phyloP scores from a whole-genome alignment of 1,140 invertebrate genomes.

The Aphelenchoides avenae region DNA sequence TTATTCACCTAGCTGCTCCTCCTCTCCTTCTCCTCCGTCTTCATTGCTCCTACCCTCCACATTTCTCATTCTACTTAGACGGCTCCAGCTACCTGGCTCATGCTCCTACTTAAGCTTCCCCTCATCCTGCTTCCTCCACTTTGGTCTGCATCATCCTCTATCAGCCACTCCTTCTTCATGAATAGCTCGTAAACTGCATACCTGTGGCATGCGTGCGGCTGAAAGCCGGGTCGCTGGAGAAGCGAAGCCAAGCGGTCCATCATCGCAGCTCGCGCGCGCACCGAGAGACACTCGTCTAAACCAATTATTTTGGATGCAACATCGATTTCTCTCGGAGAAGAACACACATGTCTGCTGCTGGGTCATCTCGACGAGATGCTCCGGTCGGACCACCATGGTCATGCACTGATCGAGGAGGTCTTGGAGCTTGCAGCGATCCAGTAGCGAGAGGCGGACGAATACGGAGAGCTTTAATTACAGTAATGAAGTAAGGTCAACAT shows the following conservation, averaged over 20 bases:
- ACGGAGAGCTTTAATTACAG: constrained; percentile 47
- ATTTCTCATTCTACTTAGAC: too few species aligned
- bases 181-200: too few species aligned
- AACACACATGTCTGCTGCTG: constrained; percentile 56
- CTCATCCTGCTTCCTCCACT: too few species aligned
- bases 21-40: too few species aligned
- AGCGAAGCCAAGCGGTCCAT: constrained; percentile 50
- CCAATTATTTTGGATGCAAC: neutral
- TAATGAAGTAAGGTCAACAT: too few species aligned
- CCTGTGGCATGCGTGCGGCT: constrained; percentile 25
- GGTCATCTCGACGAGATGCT: constrained; percentile 56
- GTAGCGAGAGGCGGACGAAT: constrained; percentile 53
- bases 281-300: constrained; percentile 57
- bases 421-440: constrained; percentile 56
- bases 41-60: too few species aligned
- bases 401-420: constrained; percentile 52
- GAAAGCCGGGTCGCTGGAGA: constrained; percentile 38
- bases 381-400: constrained; percentile 51
- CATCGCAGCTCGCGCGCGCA: constrained; percentile 47
- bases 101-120: too few species aligned
- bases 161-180: too few species aligned
- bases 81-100: too few species aligned
- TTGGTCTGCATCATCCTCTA: too few species aligned
- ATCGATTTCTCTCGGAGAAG: constrained; percentile 3
- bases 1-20: too few species aligned